A percentile compares a stretch with the other conserved stretches of the same genome.
Evolutionary conservation across 2,797 vertebrate species (phyloP).

Genomic region (Apogon talboti): DNA sequence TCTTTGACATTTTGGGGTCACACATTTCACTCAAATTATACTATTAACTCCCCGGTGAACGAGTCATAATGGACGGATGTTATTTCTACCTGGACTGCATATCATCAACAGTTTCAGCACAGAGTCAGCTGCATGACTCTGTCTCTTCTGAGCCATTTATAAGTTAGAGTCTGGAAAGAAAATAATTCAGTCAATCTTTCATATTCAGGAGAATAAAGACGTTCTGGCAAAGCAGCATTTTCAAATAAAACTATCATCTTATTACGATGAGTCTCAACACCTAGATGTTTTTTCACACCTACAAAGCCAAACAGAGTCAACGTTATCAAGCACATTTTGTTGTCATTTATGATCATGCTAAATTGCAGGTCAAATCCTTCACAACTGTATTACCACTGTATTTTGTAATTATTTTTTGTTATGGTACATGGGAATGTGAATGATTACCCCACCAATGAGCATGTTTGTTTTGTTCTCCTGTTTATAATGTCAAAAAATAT

Average conservation of each 20-base stretch:
- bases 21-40: slow-evolving; percentile 46
- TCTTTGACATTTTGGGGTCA: slow-evolving; percentile 33
- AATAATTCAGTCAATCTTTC: background rate
- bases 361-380: too few species aligned
- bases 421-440: too few species aligned
- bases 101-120: slow-evolving; percentile 17
- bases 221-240: background rate
- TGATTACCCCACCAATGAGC: too few species aligned
- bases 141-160: slow-evolving; percentile 1
- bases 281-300: too few species aligned
- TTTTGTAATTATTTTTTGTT: too few species aligned
- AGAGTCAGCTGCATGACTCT: background rate
- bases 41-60: slow-evolving; percentile 30
- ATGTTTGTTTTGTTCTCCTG: too few species aligned
- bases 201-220: background rate
- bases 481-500: too few species aligned
- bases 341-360: too few species aligned
- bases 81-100: slow-evolving; percentile 21
- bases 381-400: too few species aligned
- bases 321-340: too few species aligned
- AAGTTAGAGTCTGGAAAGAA: slow-evolving; percentile 8
- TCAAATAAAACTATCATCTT: background rate
- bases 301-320: too few species aligned
- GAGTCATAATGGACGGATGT: slow-evolving; percentile 36
- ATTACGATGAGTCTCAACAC: too few species aligned